Percentiles rank a stretch among this genome's conserved stretches.
Conservation (phyloP, 2,113 vertebrate genomes). For the Alces alces region DNA sequence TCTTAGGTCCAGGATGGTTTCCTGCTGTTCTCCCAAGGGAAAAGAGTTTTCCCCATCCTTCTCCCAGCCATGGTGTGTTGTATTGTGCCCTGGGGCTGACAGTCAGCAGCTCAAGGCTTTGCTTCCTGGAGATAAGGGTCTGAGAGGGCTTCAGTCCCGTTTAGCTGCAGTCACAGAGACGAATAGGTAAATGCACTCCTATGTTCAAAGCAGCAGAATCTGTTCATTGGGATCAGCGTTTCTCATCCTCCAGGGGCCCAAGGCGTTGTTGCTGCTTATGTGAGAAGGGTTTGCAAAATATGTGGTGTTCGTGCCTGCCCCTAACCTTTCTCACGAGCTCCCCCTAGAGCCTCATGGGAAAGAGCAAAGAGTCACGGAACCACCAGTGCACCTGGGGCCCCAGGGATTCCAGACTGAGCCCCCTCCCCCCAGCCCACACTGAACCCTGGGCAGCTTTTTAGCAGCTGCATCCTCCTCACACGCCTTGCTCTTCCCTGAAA, state of each 20-base stretch:
- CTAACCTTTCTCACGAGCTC: not conserved
- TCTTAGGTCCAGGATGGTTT: not conserved
- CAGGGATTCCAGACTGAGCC: not conserved
- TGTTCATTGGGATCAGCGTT: not conserved
- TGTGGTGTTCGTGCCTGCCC: too few species aligned
- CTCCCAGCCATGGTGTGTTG: not conserved
- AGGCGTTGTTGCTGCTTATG: not conserved
- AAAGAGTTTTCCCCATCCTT: not conserved
- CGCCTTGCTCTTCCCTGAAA: not conserved
- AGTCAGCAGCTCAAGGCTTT: not conserved
- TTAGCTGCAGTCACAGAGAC: not conserved
- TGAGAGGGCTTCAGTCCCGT: not conserved
- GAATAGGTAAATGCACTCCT: not conserved
- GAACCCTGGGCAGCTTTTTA: not conserved
- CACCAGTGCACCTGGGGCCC: not conserved
- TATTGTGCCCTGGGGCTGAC: not conserved
- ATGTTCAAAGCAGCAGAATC: not conserved
- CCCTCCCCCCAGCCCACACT: not conserved
- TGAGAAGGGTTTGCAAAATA: not conserved
- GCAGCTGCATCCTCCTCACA: not conserved
- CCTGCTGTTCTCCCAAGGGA: not conserved
- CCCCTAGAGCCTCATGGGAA: not conserved
- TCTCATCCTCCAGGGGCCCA: not conserved
- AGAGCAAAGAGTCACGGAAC: too few species aligned
- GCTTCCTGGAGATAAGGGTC: not conserved